Percentiles rank a stretch among this genome's conserved stretches.
These are phyloP conservation scores for Oryctes rhinoceros DNA, from an alignment of 1,140 invertebrate species.

Conservation along the genomic window DNA sequence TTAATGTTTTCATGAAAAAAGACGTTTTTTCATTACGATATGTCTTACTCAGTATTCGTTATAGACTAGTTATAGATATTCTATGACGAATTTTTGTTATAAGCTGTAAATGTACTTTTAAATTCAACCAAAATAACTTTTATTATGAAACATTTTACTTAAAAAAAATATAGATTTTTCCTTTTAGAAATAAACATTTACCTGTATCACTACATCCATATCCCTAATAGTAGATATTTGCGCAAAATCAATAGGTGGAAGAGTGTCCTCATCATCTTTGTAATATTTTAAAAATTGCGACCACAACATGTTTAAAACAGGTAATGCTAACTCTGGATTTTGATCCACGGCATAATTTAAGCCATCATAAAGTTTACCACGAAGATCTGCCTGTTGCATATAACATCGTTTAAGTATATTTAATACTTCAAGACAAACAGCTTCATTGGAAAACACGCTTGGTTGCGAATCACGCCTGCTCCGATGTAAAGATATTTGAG, in stretches of 20 bases:
- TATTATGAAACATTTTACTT: not conserved
- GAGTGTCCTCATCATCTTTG: conserved; percentile 58
- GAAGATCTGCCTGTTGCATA: conserved; percentile 67
- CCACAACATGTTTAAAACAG: conserved; percentile 63
- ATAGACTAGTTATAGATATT: too few relatives aligned
- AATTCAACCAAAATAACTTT: not conserved
- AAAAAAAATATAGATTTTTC: not conserved
- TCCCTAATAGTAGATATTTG: conserved; percentile 61
- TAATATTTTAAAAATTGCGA: conserved; percentile 64
- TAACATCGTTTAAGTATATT: conserved; percentile 69
- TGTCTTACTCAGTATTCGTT: too few relatives aligned
- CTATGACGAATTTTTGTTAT: too few relatives aligned
- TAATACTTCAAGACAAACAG: conserved; percentile 68
- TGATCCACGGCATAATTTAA: conserved; percentile 60
- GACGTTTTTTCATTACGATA: too few relatives aligned
- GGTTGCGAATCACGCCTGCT: conserved; percentile 52
- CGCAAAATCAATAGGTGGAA: conserved; percentile 62
- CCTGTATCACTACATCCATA: conserved; percentile 58
- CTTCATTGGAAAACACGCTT: conserved; percentile 62
- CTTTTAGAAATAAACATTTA: conserved; percentile 45
- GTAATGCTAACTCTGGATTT: conserved; percentile 62
- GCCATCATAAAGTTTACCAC: conserved; percentile 65
- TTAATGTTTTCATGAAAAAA: too few relatives aligned
- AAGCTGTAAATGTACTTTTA: too few relatives aligned
- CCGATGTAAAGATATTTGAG: conserved; percentile 63